Evolutionary conservation across 2,888 invertebrate species (phyloP).

Genomic region (Rhagium mordax): DNA sequence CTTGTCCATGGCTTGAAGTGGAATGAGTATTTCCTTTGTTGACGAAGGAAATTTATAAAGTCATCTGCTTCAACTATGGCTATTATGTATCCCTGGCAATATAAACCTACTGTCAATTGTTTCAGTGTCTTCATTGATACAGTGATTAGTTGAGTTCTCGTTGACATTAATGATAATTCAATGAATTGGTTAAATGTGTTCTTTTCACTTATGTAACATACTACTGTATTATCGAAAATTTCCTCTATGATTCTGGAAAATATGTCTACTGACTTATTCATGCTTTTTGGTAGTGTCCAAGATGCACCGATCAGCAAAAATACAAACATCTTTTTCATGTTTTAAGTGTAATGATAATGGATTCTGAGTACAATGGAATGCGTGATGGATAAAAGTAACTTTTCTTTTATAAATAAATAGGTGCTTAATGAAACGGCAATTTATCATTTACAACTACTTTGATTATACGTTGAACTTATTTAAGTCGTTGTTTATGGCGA

Average conservation of each 20-base stretch:
- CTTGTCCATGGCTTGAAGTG: constrained; percentile 20
- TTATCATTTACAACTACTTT: not conserved
- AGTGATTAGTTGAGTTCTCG: not conserved
- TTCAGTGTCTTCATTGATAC: not conserved
- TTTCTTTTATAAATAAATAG: not conserved
- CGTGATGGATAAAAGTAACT: not conserved
- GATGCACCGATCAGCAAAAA: not conserved
- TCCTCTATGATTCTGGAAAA: not conserved
- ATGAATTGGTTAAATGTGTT: not conserved
- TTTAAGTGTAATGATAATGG: not conserved
- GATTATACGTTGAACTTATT: no score
- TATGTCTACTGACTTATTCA: not conserved
- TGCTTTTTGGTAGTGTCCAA: not conserved
- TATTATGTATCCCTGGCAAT: constrained; percentile 15
- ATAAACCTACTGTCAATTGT: not conserved
- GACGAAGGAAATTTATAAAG: not conserved
- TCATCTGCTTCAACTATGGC: not conserved
- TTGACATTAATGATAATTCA: not conserved
- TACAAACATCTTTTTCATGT: not conserved
- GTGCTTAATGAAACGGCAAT: not conserved
- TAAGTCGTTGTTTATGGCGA: no score
- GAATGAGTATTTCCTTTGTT: not conserved
- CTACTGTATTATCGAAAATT: not conserved
- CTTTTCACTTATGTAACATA: constrained; percentile 15
- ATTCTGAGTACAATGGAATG: not conserved